phyloP scores from a whole-genome alignment of 2,888 invertebrate genomes.

The Litoditis marina region DNA sequence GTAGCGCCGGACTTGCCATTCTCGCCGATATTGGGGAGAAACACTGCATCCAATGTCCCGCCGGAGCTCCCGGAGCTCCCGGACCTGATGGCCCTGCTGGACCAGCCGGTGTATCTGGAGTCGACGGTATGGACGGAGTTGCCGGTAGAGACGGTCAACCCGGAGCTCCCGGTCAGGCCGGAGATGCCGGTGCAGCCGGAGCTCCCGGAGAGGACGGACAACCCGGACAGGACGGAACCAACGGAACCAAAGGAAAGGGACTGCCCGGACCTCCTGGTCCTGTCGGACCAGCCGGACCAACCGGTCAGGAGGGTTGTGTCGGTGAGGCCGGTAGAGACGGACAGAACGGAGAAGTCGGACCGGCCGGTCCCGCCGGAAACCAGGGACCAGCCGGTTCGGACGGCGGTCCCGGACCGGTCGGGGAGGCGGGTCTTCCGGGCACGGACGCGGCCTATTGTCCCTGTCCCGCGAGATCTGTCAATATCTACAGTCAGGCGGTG shows the following conservation, averaged over 20 bases:
- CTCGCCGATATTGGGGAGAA: not conserved
- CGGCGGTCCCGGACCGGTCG: not conserved
- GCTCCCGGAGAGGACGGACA: slow-evolving; percentile 27
- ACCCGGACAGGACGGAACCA: slow-evolving; percentile 36
- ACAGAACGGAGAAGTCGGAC: too few relatives aligned
- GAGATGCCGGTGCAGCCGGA: slow-evolving; percentile 34
- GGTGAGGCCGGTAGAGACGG: slow-evolving; percentile 40
- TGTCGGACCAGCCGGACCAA: slow-evolving; percentile 33
- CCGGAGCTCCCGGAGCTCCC: slow-evolving; percentile 27
- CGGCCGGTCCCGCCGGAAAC: slow-evolving; percentile 19
- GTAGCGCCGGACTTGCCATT: not conserved
- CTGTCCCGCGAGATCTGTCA: not conserved
- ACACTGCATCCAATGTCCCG: too few relatives aligned
- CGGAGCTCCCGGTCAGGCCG: slow-evolving; percentile 44
- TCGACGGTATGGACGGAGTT: too few relatives aligned
- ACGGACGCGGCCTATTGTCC: not conserved
- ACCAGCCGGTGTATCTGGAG: slow-evolving; percentile 41
- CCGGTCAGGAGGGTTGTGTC: slow-evolving; percentile 36
- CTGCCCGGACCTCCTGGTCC: slow-evolving; percentile 45
- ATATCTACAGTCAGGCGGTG: too few relatives aligned
- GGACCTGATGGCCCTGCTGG: too few relatives aligned
- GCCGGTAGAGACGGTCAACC: too few relatives aligned
- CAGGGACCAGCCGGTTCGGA: not conserved
- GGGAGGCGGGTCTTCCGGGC: not conserved
- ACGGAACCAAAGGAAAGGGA: slow-evolving; percentile 46